A percentile compares a stretch with the other conserved stretches of the same genome.
Evolutionary conservation across 2,113 vertebrate genomes (phyloP).

Genomic region (Engraulis encrasicolus): DNA sequence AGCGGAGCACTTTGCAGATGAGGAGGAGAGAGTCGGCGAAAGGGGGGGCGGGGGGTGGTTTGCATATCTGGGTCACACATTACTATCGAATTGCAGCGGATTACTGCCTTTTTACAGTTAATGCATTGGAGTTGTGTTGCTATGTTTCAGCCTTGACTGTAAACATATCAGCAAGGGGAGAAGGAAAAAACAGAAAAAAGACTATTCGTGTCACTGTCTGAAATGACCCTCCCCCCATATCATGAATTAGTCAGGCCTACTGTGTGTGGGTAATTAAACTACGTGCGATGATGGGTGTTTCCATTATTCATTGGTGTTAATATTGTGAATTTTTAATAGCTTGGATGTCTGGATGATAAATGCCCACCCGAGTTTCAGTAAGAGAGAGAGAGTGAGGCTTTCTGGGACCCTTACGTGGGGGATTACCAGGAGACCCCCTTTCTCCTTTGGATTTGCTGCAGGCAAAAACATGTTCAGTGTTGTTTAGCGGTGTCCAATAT

Average conservation of each 20-base stretch:
- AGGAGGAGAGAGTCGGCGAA: background rate
- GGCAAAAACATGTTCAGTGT: slow-evolving; percentile 4
- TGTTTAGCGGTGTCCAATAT: background rate
- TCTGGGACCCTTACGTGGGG: background rate
- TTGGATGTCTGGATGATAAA: slow-evolving; percentile 51
- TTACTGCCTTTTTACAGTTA: slow-evolving; percentile 46
- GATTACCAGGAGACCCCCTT: slow-evolving; percentile 25
- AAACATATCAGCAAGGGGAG: slow-evolving; percentile 48
- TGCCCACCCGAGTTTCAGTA: background rate
- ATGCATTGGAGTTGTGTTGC: background rate
- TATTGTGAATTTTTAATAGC: slow-evolving; percentile 63
- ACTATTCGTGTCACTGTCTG: slow-evolving; percentile 26
- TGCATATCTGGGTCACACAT: slow-evolving; percentile 69
- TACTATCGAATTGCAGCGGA: slow-evolving; percentile 51
- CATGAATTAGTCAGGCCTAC: slow-evolving; percentile 58
- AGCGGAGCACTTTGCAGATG: slow-evolving; percentile 18
- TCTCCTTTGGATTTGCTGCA: background rate
- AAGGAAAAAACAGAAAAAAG: slow-evolving; percentile 27
- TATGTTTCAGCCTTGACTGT: slow-evolving; percentile 31
- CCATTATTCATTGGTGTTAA: slow-evolving; percentile 70
- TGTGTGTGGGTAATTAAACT: slow-evolving; percentile 74
- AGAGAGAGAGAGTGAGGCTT: background rate
- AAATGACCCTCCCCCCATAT: slow-evolving; percentile 38
- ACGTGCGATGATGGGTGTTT: slow-evolving; percentile 64
- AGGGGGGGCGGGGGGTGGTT: slow-evolving; percentile 31